These are phyloP conservation scores for Ochotona curzoniae DNA, from an alignment of 2,113 vertebrate genomes.

Conservation along the genomic window DNA sequence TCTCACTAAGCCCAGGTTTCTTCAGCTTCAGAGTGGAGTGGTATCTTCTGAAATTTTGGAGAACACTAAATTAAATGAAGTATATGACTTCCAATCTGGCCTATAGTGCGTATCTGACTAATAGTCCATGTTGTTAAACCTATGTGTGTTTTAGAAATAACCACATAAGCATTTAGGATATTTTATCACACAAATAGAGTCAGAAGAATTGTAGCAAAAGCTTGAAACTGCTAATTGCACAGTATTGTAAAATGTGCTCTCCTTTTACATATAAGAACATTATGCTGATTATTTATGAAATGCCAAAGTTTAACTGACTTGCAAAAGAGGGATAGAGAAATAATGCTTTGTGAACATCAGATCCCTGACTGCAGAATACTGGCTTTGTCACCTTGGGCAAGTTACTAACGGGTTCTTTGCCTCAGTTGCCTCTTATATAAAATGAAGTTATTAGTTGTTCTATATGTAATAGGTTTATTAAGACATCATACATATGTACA, in stretches of 20 bases:
- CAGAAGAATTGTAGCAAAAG: conserved; percentile 7
- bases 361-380: neutral
- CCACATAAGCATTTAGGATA: neutral
- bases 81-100: neutral
- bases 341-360: neutral
- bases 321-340: neutral
- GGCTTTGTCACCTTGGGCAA: neutral
- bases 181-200: neutral
- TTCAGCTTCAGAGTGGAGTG: conserved; percentile 22
- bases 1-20: neutral
- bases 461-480: neutral
- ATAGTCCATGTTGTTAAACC: neutral
- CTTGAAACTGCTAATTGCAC: conserved; percentile 1
- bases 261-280: neutral
- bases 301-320: conserved; percentile 13
- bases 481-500: neutral
- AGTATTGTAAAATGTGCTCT: neutral
- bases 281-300: conserved; percentile 29
- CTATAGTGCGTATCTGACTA: neutral
- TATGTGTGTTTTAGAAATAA: neutral
- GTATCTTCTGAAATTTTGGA: neutral
- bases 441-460: conserved; percentile 1
- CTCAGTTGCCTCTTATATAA: neutral
- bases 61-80: neutral
- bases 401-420: neutral